A percentile compares a stretch with the other conserved stretches of the same genome.
Evolutionary conservation across 2,797 vertebrate species (phyloP).

Genomic region (Enteromius viviparus): DNA sequence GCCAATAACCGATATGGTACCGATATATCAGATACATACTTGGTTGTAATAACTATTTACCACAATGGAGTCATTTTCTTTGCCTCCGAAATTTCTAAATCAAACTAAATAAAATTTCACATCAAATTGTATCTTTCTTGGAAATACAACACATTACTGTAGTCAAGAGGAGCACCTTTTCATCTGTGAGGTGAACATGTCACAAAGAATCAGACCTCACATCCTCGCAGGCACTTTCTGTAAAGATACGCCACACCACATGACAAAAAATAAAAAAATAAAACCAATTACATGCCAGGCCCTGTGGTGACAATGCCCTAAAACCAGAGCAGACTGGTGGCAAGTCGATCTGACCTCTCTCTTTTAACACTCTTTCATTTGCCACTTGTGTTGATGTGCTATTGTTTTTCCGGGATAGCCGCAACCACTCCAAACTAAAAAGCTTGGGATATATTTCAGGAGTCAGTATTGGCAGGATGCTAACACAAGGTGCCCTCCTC

Average conservation of each 20-base stretch:
- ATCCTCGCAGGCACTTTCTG: neutral
- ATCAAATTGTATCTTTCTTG: neutral
- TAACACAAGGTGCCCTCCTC: slow-evolving; percentile 56
- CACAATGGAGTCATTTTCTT: neutral
- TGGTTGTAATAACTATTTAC: neutral
- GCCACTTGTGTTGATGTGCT: slow-evolving; percentile 62
- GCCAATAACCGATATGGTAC: neutral
- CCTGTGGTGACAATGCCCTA: slow-evolving; percentile 78
- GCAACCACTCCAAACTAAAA: slow-evolving; percentile 57
- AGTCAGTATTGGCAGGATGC: slow-evolving; percentile 31
- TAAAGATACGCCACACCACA: slow-evolving; percentile 46
- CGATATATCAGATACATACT: neutral
- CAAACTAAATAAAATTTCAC: neutral
- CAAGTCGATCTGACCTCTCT: slow-evolving; percentile 75
- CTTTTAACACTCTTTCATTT: slow-evolving; percentile 74
- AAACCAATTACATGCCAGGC: slow-evolving; percentile 76
- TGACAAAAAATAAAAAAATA: slow-evolving; percentile 57
- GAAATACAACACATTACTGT: neutral
- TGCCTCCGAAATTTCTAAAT: neutral
- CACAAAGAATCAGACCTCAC: neutral
- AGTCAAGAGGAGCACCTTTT: neutral
- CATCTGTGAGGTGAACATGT: neutral
- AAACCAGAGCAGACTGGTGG: slow-evolving; percentile 71
- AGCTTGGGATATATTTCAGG: slow-evolving; percentile 37
- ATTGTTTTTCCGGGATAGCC: slow-evolving; percentile 60